phyloP scores from a whole-genome alignment of 2,113 vertebrate species.

The Petromus typicus region DNA sequence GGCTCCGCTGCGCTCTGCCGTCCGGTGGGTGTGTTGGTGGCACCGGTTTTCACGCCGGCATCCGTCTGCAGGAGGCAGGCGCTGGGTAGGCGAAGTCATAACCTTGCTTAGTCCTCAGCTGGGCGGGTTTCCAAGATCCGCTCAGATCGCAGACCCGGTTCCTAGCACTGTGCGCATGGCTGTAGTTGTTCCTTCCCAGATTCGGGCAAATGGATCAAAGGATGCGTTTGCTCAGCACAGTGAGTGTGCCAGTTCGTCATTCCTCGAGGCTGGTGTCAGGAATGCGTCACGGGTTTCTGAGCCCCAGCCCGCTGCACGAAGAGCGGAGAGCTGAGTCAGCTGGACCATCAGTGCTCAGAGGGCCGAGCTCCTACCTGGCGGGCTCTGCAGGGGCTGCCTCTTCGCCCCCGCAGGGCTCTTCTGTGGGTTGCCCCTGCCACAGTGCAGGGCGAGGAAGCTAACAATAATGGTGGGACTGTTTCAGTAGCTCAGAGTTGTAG shows the following conservation, averaged over 20 bases:
- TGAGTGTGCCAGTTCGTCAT: not conserved
- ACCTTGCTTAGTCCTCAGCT: not conserved
- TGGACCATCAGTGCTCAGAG: too few relatives aligned
- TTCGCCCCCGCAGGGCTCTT: not conserved
- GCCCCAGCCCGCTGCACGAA: too few relatives aligned
- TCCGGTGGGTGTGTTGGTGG: not conserved
- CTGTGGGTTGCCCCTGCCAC: not conserved
- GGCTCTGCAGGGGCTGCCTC: not conserved
- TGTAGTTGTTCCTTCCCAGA: not conserved
- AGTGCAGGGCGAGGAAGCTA: not conserved
- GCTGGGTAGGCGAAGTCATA: not conserved
- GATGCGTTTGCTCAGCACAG: not conserved
- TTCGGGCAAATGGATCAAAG: not conserved
- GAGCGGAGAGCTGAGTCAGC: not conserved
- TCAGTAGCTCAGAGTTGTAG: not conserved
- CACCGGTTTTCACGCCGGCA: not conserved
- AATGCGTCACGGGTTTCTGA: conserved; percentile 10
- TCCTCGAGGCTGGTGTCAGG: not conserved
- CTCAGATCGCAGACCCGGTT: not conserved
- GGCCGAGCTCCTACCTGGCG: not conserved
- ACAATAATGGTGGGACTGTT: not conserved
- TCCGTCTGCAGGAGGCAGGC: not conserved
- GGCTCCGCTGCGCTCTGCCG: not conserved
- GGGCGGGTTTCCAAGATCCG: not conserved
- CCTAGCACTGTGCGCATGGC: not conserved